Evolutionary conservation across 2,888 invertebrate genomes (phyloP), one percentile per base, ranked within the genome.

Genomic region (Agrotis segetum): DNA sequence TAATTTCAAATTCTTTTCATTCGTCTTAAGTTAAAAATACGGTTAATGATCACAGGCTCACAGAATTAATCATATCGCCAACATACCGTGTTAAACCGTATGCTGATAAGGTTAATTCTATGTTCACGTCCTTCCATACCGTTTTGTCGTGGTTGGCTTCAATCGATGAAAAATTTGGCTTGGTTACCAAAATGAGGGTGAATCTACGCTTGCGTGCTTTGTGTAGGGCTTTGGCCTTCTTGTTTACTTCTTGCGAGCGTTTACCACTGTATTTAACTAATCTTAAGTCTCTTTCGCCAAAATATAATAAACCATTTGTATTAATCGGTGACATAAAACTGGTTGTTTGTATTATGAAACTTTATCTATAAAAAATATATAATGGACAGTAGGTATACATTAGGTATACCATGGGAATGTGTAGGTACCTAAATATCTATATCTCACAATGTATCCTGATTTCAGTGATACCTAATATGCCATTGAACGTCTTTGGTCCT

Each of bases 91-190:
- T 40, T 9, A n/a, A 19, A 56, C 13, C n/a, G 34, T 56, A 14
- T 3, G 34, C 21, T 9, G 13, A 16, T n/a, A 44, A 49, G 13
- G 5, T 56, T 17, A 40, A 55, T 55, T 53, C 44, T 24, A 55
- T 56, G 19, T 53, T 59, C 59, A 68, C 47, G 50, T 66, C 67
- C 11, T 53, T 19, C 13, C 13, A 2, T 11, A 40, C 1, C 40
- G 40, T 40, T 40, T 40, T n/a, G 21, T 56, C 46, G 59, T 58
- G n/a, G 53, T 65, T 75, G 55, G 55, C n/a, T 75, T 59, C 53
- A 81, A 79, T 81, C 79, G 67, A 79, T 79, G 71, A 67, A 59
- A 65, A 76, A 65, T 66, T 62, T 40, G 62, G 76, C 55, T 66
- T 55, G 67, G 61, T 49, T 19, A 63, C 55, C 67, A 68, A 77